Conservation (phyloP, 2,113 vertebrate species). For the Aegypius monachus region DNA sequence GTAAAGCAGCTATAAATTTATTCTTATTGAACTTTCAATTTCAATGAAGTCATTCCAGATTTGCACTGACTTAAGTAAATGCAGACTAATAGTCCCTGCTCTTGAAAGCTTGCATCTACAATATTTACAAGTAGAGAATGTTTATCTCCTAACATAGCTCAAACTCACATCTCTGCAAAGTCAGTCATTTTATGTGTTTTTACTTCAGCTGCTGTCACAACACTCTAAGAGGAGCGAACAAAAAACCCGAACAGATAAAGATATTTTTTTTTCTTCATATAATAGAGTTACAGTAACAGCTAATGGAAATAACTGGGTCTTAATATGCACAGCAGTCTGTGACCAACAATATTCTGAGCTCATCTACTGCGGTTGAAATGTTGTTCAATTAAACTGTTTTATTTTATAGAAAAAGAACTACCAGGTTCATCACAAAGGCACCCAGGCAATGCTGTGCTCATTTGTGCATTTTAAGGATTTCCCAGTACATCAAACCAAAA, state of each 20-base stretch:
- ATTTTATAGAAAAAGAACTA: neutral
- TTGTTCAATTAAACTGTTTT: neutral
- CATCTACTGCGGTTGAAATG: neutral
- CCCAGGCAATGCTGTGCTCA: neutral
- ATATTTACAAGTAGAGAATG: neutral
- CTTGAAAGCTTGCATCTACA: neutral
- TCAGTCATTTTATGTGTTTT: neutral
- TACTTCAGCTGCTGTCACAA: neutral
- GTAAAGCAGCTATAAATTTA: neutral
- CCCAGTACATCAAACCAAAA: neutral
- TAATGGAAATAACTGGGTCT: neutral
- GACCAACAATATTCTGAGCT: neutral
- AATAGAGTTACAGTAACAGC: neutral
- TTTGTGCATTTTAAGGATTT: neutral
- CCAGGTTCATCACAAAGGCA: neutral
- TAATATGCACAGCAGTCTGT: neutral
- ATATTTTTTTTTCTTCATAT: neutral
- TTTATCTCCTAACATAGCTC: neutral
- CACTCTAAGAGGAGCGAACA: neutral
- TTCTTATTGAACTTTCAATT: neutral
- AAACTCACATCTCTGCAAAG: neutral
- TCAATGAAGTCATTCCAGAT: neutral
- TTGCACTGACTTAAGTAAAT: neutral
- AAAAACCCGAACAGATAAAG: neutral
- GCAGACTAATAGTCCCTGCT: neutral